Evolutionary conservation across 2,888 invertebrate genomes (phyloP), one percentile per base, ranked within the genome.

Genomic region (Formica aserva): DNA sequence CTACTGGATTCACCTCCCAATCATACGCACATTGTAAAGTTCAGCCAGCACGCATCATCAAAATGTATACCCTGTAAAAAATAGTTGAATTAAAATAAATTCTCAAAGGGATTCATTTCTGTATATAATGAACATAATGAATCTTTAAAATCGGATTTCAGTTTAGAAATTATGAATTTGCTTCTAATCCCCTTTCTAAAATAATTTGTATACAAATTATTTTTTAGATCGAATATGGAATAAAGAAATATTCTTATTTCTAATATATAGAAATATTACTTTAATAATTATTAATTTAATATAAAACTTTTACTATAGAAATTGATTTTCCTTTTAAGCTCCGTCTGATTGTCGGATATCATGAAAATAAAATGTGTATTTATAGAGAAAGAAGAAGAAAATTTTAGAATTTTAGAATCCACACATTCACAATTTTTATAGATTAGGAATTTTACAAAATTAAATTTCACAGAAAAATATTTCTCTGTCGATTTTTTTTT

Each of bases 21-120:
- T 69, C 60, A 80, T 80, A 13, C 60, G 78, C 78, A 80, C 18
- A 45, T 78, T 78, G 57, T 67, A 57, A 74, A 57, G 9, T 80
- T 62, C 57, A 18, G 29, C 38, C 45, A 45, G 78, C 78, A 78
- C 29, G 75, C 74, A 72, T 1, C 18, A 26, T 74, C 52, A n/a
- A 18, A 45, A 48, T 60, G 35, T 32, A 41, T 45, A 60, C 32
- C 41, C 60, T 80, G 45, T 26, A 48, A 80, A 35, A 74, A 80
- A 71, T 67, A 41, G 69, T 32, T 77, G 22, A 57, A 55, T 67
- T 55, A 41, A 55, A 69, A 41, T n/a, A 15, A 41, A 69, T 57
- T 55, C 9, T 9, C 18, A 22, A 29, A 62, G 29, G 2, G 3
- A 48, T 18, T 55, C 0, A 2, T 29, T 32, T 45, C 6, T 45